Evolutionary conservation across 2,797 vertebrate species (phyloP).

Genomic region (Menidia menidia): DNA sequence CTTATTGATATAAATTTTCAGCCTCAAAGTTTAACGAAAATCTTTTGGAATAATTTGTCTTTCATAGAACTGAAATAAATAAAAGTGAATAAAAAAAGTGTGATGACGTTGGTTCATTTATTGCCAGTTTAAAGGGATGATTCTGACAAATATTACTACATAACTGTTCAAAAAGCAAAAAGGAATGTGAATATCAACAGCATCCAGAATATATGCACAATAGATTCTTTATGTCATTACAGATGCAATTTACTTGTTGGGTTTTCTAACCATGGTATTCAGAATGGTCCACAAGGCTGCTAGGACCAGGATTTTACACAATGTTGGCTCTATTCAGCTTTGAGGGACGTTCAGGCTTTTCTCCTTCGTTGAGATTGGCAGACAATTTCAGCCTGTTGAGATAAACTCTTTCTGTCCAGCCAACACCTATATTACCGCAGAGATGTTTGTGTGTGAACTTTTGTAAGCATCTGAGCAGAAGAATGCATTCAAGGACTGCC

Average conservation of each 20-base stretch:
- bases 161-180: no score
- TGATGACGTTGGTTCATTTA: neutral
- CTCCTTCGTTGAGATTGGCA: conserved; percentile 24
- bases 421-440: conserved; percentile 12
- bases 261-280: conserved; percentile 20
- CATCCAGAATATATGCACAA: neutral
- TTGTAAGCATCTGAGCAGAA: conserved; percentile 6
- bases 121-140: neutral
- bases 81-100: no score
- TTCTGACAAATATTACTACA: neutral
- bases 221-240: neutral
- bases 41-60: no score
- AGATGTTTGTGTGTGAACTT: conserved; percentile 3
- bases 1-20: no score
- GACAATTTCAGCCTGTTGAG: conserved; percentile 17
- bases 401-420: conserved; percentile 16
- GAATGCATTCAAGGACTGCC: neutral
- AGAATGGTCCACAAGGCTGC: conserved; percentile 18
- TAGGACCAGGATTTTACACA: conserved; percentile 14
- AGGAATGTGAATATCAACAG: neutral
- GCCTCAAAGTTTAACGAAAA: no score
- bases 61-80: no score
- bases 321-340: conserved; percentile 8
- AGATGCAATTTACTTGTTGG: conserved; percentile 12
- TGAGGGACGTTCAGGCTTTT: conserved; percentile 21